phyloP scores from a whole-genome alignment of 2,888 invertebrate genomes.

The Pseudococcus viburni region DNA sequence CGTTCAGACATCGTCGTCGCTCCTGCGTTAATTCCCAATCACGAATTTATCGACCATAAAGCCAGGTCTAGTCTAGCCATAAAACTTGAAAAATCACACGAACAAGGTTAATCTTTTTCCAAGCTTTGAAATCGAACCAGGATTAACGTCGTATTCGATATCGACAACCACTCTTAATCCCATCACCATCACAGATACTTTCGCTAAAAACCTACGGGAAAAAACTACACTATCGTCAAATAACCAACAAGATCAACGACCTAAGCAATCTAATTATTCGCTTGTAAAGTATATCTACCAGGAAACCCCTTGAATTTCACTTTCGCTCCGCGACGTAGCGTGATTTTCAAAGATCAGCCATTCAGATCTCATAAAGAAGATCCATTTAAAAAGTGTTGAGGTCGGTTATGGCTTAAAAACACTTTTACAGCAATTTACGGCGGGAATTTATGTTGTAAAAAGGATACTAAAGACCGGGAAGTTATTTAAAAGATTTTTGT shows the following conservation, averaged over 20 bases:
- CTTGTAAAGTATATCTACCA: not conserved
- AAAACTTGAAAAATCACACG: not conserved
- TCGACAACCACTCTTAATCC: not conserved
- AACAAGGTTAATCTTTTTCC: conserved; percentile 19
- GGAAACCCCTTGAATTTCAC: not conserved
- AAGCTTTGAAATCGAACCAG: conserved; percentile 3
- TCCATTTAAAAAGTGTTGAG: conserved; percentile 66
- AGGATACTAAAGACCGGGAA: conserved; percentile 65
- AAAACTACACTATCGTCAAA: not conserved
- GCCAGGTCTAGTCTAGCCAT: not conserved
- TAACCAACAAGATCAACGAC: not conserved
- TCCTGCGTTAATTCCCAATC: not conserved
- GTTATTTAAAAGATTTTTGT: conserved; percentile 63
- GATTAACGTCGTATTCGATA: not conserved
- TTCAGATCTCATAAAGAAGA: conserved; percentile 61
- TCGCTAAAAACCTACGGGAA: not conserved
- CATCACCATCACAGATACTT: not conserved
- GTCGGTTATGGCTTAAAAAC: conserved; percentile 65
- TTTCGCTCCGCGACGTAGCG: not conserved
- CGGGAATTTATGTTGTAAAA: conserved; percentile 65
- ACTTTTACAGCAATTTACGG: conserved; percentile 64
- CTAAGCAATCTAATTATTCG: conserved; percentile 4
- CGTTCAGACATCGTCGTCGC: not conserved
- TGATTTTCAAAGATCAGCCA: conserved; percentile 41
- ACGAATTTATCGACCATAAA: not conserved